Evolutionary conservation across 2,797 vertebrate genomes (phyloP), one percentile per base, ranked within the genome.

Genomic region (Coregonus sp.): DNA sequence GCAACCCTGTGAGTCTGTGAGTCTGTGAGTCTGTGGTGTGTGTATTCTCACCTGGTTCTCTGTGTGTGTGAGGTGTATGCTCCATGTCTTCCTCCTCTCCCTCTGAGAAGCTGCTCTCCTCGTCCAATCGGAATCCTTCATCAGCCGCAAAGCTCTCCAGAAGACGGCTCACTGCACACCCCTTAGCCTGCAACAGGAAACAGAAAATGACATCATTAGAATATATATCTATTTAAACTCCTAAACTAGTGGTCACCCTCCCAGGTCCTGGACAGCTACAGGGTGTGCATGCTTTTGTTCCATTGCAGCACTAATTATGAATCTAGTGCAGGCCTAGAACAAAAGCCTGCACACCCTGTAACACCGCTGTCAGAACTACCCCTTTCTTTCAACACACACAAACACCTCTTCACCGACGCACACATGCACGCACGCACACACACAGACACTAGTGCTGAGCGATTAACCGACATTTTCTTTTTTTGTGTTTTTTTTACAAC

Each of bases 51-150:
- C 94, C 92, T 7, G 90, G 89, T 74, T 92, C 88, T 84, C 87
- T 90, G 84, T 85, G 90, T 77, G 90, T 93, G 74, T 89, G 91
- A 84, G 90, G 91, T 75, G 91, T 86, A 66, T 89, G 89, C 40
- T 82, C 78, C 61, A 75, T 15, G 70, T 76, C 88, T 18, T 91
- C 92, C 11, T 92, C 16, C 70, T 76, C 97, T 2, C 94, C 96
- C 76, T 98, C 97, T 0, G 97, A 98, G 87, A 98, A 97, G 91
- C 97, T 98, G 95, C 96, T 97, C 82, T 97, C 95, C 70, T 96
- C 95, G 0, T 96, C 95, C 50, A 99, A 93, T 70, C 89, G 93
- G 12, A 98, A 98, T 89, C 95, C 95, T 0, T 96, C 96, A 35
- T 98, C 96, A 1, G 95, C 95, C 0, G 96, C 88, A 20, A 99